Percentiles rank a stretch among this genome's conserved stretches.
These are phyloP conservation scores for Oncorhynchus tshawytscha DNA, from an alignment of 2,113 vertebrate genomes.

Conservation along the genomic window DNA sequence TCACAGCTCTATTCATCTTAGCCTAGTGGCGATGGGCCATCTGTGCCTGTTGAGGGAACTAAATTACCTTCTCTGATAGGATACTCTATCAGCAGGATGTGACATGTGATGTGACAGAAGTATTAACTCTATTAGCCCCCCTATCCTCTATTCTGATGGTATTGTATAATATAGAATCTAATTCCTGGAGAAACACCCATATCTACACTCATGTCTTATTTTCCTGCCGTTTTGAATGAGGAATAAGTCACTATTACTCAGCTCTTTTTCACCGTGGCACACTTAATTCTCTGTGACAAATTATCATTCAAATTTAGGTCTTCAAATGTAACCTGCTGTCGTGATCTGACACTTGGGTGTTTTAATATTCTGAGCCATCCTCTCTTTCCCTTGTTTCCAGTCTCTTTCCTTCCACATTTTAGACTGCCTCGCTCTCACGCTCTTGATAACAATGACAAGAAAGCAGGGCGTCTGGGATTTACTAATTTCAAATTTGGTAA, in stretches of 20 bases:
- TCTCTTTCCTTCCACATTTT: constrained; percentile 3
- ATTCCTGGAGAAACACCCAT: constrained; percentile 42
- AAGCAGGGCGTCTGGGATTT: constrained; percentile 61
- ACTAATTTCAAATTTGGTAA: constrained; percentile 71
- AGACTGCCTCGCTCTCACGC: constrained; percentile 10
- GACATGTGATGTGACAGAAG: constrained; percentile 43
- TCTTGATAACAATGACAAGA: constrained; percentile 56
- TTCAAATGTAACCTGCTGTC: constrained; percentile 55
- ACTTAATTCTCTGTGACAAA: constrained; percentile 66
- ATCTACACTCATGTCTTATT: constrained; percentile 46
- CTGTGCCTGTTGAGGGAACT: constrained; percentile 43
- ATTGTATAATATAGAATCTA: constrained; percentile 56
- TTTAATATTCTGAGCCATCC: constrained; percentile 56
- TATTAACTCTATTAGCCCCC: constrained; percentile 63
- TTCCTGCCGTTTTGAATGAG: constrained; percentile 20
- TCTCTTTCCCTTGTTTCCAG: constrained; percentile 4
- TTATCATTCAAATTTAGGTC: constrained; percentile 61
- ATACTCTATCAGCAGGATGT: constrained; percentile 58
- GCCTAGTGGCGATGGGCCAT: constrained; percentile 36
- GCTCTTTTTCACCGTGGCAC: constrained; percentile 28
- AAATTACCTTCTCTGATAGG: constrained; percentile 69
- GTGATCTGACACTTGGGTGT: constrained; percentile 38
- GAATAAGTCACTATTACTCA: constrained; percentile 39
- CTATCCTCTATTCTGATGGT: constrained; percentile 37
- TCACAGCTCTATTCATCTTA: constrained; percentile 54